A percentile compares a stretch with the other conserved stretches of the same genome.
These are phyloP conservation scores for Peromyscus maniculatus DNA, from an alignment of 2,113 vertebrate species.

Conservation along the genomic window DNA sequence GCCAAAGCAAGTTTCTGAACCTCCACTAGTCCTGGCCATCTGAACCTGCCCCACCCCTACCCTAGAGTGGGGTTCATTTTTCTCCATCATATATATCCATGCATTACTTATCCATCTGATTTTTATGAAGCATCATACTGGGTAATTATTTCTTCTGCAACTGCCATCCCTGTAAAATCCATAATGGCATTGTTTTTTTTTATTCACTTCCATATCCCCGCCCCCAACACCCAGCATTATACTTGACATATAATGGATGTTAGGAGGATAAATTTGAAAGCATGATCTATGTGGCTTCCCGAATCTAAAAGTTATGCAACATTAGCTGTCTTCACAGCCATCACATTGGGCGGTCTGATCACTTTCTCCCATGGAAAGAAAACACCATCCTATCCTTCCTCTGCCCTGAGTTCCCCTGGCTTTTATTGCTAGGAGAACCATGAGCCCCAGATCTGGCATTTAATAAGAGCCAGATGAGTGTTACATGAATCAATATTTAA, in stretches of 20 bases:
- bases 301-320: background rate
- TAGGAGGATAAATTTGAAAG: background rate
- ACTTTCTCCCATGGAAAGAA: background rate
- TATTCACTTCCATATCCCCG: background rate
- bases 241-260: background rate
- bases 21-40: background rate
- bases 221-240: background rate
- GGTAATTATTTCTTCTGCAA: constrained; percentile 24
- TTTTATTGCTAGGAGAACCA: background rate
- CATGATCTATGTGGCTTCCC: background rate
- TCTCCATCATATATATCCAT: background rate
- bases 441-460: background rate
- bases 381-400: background rate
- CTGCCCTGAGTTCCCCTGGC: too few species aligned
- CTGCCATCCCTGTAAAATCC: background rate
- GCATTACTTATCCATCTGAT: background rate
- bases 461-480: background rate
- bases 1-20: background rate
- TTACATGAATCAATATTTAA: constrained; percentile 3
- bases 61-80: background rate
- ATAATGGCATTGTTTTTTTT: background rate
- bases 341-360: background rate
- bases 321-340: background rate
- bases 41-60: too few species aligned
- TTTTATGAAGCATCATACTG: background rate